phyloP scores from a whole-genome alignment of 2,113 vertebrate species.

The Azemiops feae region DNA sequence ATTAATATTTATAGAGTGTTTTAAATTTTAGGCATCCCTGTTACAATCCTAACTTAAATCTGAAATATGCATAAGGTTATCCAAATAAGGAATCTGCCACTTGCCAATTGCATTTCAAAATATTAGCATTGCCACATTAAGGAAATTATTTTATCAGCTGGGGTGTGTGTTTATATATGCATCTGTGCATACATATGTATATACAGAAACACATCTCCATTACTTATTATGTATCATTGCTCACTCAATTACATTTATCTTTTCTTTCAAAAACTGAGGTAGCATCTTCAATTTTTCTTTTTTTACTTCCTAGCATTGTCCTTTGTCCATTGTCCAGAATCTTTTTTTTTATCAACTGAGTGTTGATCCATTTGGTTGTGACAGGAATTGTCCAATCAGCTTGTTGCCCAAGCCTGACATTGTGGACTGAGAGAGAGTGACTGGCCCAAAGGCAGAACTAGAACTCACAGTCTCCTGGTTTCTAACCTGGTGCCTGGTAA shows the following conservation, averaged over 20 bases:
- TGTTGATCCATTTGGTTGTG: background rate
- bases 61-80: background rate
- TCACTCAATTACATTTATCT: conserved; percentile 16
- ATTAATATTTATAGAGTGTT: background rate
- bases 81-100: background rate
- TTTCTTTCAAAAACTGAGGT: conserved; percentile 24
- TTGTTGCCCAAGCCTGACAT: background rate
- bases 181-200: background rate
- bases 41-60: background rate
- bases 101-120: background rate
- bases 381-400: background rate
- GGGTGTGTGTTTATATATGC: background rate
- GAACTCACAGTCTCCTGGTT: background rate
- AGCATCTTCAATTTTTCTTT: conserved; percentile 5
- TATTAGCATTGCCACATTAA: background rate
- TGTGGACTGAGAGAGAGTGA: background rate
- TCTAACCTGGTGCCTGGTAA: background rate
- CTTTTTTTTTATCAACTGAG: background rate
- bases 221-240: background rate
- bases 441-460: background rate
- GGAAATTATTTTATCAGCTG: conserved; percentile 20
- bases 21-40: background rate
- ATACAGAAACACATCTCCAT: background rate
- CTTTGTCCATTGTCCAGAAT: too few relatives aligned
- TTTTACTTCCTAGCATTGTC: background rate